A percentile compares a stretch with the other conserved stretches of the same genome.
These are phyloP conservation scores for Peromyscus melanophrys DNA, from an alignment of 2,797 vertebrate genomes.

Conservation along the genomic window DNA sequence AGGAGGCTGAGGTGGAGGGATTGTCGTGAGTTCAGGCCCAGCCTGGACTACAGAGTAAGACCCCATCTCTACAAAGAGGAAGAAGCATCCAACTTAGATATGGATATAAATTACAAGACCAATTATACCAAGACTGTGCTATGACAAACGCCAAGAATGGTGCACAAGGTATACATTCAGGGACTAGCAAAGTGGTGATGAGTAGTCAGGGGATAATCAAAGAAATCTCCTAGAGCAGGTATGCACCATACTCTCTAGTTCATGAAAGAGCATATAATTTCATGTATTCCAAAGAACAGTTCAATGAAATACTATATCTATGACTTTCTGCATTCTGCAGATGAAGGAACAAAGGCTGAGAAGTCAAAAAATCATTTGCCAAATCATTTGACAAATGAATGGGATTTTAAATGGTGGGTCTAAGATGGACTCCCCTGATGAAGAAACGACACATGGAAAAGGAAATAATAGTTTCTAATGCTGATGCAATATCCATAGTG, in stretches of 20 bases:
- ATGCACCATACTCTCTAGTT: not conserved
- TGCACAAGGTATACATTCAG: not conserved
- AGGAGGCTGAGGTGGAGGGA: not conserved
- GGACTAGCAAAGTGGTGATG: not conserved
- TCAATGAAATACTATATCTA: not conserved
- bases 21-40: not conserved
- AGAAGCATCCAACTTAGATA: constrained; percentile 13
- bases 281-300: not conserved
- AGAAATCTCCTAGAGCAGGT: not conserved
- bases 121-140: constrained; percentile 47
- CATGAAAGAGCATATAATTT: constrained; percentile 24
- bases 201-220: not conserved
- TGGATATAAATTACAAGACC: not conserved
- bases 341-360: constrained; percentile 42
- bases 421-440: not conserved
- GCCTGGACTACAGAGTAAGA: not conserved
- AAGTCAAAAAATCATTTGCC: constrained; percentile 48
- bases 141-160: constrained; percentile 50
- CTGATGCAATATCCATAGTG: constrained; percentile 15
- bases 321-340: constrained; percentile 33
- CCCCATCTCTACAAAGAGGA: not conserved
- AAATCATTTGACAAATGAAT: constrained; percentile 22
- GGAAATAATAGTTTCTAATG: constrained; percentile 42
- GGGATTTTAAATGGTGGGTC: not conserved
- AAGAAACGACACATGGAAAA: constrained; percentile 52